These are phyloP conservation scores for Pachyseris speciosa DNA, from an alignment of 64 coral and sea anemone species.

Conservation along the genomic window DNA sequence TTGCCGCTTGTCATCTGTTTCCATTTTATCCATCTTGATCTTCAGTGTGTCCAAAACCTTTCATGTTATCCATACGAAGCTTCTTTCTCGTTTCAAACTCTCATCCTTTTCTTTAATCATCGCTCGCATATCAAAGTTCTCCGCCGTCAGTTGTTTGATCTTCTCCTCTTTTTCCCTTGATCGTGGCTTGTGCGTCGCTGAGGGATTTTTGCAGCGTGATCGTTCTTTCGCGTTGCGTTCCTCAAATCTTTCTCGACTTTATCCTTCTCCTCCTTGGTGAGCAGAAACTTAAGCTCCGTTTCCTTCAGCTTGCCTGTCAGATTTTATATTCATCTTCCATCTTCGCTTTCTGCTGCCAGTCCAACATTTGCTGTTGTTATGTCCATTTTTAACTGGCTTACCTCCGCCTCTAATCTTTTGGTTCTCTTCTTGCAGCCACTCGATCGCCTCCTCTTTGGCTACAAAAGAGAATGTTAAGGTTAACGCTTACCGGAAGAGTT, in stretches of 20 bases:
- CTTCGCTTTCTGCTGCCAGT: conserved; percentile 16
- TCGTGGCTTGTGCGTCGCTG: conserved; percentile 21
- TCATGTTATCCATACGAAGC: conserved; percentile 92
- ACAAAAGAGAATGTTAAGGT: conserved; percentile 14
- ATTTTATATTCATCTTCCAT: conserved; percentile 23
- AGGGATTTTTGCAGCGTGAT: conserved; percentile 55
- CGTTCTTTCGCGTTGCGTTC: conserved; percentile 23
- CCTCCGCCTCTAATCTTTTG: conserved; percentile 4
- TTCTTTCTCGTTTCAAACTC: conserved; percentile 60
- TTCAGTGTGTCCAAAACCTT: conserved; percentile 75
- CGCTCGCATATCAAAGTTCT: conserved; percentile 63
- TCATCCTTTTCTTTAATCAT: conserved; percentile 63
- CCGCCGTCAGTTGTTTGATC: conserved; percentile 64
- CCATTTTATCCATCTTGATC: conserved; percentile 83
- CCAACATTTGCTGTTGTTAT: neutral
- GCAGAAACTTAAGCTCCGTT: conserved; percentile 34
- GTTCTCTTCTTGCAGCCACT: conserved; percentile 41
- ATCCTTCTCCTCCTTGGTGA: conserved; percentile 60
- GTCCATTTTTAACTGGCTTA: conserved; percentile 42
- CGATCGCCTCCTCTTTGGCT: conserved; percentile 55
- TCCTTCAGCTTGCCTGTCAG: conserved; percentile 57
- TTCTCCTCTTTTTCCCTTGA: conserved; percentile 58
- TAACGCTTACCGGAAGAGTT: neutral
- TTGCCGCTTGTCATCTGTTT: conserved; percentile 82
- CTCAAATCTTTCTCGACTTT: conserved; percentile 66